phyloP scores from a whole-genome alignment of 2,797 vertebrate species.

The Xenops minutus region DNA sequence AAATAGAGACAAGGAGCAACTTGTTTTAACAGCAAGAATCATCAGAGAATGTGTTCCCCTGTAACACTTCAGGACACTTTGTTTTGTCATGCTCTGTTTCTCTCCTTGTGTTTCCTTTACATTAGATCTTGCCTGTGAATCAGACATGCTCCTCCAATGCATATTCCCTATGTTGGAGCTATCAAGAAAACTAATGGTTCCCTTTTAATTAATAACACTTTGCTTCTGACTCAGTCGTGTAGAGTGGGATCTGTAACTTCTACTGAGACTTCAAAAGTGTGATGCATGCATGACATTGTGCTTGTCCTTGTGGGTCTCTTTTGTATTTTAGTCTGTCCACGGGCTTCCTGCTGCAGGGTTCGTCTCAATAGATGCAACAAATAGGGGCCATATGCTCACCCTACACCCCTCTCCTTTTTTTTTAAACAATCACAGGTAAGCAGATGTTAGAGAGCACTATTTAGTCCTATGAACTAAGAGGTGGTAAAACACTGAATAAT shows the following conservation, averaged over 20 bases:
- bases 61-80: background rate
- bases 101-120: background rate
- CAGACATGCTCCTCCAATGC: background rate
- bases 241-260: background rate
- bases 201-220: background rate
- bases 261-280: background rate
- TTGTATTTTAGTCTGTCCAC: background rate
- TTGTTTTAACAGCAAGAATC: background rate
- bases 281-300: background rate
- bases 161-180: background rate
- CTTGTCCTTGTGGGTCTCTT: background rate
- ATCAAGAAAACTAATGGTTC: background rate
- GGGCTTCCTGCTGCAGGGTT: background rate
- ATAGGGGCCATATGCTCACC: background rate
- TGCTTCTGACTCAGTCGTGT: background rate
- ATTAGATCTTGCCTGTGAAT: background rate
- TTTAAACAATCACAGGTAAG: background rate
- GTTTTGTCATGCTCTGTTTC: background rate
- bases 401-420: background rate
- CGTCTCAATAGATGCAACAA: background rate
- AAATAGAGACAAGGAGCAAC: background rate
- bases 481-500: background rate
- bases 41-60: background rate
- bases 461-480: background rate
- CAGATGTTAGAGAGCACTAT: background rate